phyloP scores from a whole-genome alignment of 2,888 invertebrate species.

The Trypoxylon attenuatum region DNA sequence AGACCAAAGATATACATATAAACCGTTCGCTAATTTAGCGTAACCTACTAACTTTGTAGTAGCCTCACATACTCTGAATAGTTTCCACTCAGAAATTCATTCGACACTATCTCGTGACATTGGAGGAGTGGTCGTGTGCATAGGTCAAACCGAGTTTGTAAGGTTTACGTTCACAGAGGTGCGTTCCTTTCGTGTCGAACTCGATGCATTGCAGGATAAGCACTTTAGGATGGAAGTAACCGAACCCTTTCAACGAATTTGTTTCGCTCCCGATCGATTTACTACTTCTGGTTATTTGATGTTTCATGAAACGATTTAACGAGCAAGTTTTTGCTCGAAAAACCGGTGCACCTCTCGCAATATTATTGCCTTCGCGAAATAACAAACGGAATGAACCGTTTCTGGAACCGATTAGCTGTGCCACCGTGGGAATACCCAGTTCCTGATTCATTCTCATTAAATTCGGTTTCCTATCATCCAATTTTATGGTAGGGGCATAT shows the following conservation, averaged over 20 bases:
- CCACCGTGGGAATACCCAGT: constrained; percentile 12
- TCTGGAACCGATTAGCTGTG: neutral
- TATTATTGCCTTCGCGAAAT: constrained; percentile 7
- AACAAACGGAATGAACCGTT: constrained; percentile 15
- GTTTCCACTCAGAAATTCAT: too few relatives aligned
- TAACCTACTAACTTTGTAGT: too few relatives aligned
- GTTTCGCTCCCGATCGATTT: neutral
- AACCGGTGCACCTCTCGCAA: constrained; percentile 10
- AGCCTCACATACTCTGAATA: too few relatives aligned
- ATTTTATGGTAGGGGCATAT: constrained; percentile 8
- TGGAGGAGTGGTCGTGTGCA: constrained; percentile 15
- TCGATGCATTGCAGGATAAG: too few relatives aligned
- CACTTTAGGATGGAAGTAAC: too few relatives aligned
- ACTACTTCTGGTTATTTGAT: neutral
- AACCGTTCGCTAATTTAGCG: too few relatives aligned
- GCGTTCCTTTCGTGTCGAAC: too few relatives aligned
- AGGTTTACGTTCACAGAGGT: neutral
- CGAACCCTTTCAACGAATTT: too few relatives aligned
- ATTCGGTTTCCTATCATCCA: constrained; percentile 20
- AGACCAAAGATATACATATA: too few relatives aligned
- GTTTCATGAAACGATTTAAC: constrained; percentile 1
- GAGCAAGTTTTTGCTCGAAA: constrained; percentile 16
- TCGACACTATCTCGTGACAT: constrained; percentile 1
- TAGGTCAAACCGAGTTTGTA: constrained; percentile 7
- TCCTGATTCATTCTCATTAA: constrained; percentile 21